Evolutionary conservation across 2,797 vertebrate genomes (phyloP).

Genomic region (Myoxocephalus aenaeus): DNA sequence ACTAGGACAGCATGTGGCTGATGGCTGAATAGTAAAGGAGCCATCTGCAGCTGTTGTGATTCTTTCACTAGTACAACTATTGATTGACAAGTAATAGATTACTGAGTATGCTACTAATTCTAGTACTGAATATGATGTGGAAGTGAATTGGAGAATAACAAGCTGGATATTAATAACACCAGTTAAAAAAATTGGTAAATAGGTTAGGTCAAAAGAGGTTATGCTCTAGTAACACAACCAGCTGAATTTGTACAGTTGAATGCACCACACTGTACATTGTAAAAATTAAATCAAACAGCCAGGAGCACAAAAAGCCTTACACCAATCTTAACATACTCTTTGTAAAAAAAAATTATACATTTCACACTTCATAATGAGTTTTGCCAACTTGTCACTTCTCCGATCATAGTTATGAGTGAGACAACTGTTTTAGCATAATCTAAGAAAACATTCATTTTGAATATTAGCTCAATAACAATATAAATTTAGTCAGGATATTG

Average conservation of each 20-base stretch:
- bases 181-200: background rate
- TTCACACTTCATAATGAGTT: too few species aligned
- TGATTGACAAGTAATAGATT: background rate
- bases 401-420: background rate
- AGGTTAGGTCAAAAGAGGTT: conserved; percentile 10
- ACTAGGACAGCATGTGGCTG: conserved; percentile 9
- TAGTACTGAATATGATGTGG: background rate
- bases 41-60: conserved; percentile 17
- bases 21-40: conserved; percentile 24
- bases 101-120: background rate
- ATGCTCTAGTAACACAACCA: background rate
- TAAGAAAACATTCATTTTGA: background rate
- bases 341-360: background rate
- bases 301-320: conserved; percentile 30
- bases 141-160: background rate
- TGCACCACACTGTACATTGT: conserved; percentile 23
- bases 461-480: background rate
- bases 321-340: background rate
- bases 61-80: background rate
- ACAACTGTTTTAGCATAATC: background rate
- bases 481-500: background rate
- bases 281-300: conserved; percentile 27
- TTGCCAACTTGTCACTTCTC: background rate
- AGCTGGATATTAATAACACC: conserved; percentile 15
- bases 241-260: conserved; percentile 9